Percentiles rank a stretch among this genome's conserved stretches.
Evolutionary conservation across 1,140 invertebrate species (phyloP).

Genomic region (Papilio glaucus): DNA sequence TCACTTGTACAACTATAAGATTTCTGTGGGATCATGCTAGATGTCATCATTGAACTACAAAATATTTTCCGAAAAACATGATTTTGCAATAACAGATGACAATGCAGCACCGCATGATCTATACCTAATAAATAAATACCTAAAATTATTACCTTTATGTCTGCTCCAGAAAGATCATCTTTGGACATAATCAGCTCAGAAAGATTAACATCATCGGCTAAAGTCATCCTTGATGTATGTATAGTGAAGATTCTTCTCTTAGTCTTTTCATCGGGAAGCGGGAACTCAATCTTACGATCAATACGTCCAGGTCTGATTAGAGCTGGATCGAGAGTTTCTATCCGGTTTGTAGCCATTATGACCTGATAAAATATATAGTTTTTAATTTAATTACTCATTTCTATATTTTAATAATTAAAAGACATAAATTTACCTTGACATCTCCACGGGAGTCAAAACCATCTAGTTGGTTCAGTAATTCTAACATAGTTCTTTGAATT

Average conservation of each 20-base stretch:
- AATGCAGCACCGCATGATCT: no score
- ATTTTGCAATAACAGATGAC: no score
- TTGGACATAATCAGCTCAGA: conserved; percentile 99
- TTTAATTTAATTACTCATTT: no score
- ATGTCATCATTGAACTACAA: no score
- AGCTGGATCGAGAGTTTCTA: conserved; percentile 99
- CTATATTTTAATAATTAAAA: neutral
- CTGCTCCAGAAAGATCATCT: conserved; percentile 99
- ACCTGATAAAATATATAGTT: conserved; percentile 86
- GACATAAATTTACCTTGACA: conserved; percentile 89
- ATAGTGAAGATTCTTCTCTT: conserved; percentile 99
- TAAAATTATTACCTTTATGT: conserved; percentile 88
- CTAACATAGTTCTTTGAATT: conserved; percentile 99
- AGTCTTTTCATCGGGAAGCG: conserved; percentile 99
- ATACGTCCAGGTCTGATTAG: conserved; percentile 99
- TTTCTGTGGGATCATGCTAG: no score
- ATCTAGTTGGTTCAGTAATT: conserved; percentile 99
- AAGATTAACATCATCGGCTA: conserved; percentile 98
- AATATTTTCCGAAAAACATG: no score
- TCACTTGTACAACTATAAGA: no score
- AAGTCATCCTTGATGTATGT: conserved; percentile 98
- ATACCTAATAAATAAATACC: no score
- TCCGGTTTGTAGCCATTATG: conserved; percentile 99
- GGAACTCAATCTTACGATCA: conserved; percentile 99
- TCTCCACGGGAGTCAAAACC: conserved; percentile 98